A percentile compares a stretch with the other conserved stretches of the same genome.
These are phyloP conservation scores for Vireo griseus DNA, from an alignment of 2,797 vertebrate genomes.

Conservation along the genomic window DNA sequence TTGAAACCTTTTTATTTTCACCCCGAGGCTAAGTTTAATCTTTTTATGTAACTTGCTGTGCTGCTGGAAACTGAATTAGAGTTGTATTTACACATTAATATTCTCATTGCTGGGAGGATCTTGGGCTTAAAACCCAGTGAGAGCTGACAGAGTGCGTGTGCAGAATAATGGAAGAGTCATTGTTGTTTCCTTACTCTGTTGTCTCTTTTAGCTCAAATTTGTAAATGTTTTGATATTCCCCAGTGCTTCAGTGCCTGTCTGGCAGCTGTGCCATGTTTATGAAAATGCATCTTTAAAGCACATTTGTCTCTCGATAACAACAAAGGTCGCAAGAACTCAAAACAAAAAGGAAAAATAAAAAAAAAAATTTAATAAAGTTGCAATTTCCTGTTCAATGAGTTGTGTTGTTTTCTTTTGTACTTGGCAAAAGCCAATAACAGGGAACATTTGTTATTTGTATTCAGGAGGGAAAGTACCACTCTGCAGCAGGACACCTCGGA, in stretches of 20 bases:
- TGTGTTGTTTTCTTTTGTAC: conserved; percentile 6
- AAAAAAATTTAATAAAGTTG: conserved; percentile 31
- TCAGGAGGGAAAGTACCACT: conserved; percentile 19
- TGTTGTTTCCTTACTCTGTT: neutral
- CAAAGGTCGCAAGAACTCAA: conserved; percentile 1
- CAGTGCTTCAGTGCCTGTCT: neutral
- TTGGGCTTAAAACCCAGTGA: neutral
- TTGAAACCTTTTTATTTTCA: neutral
- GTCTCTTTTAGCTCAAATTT: neutral
- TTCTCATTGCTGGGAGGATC: neutral
- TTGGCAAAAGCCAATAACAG: conserved; percentile 10
- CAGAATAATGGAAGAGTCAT: neutral
- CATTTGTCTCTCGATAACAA: conserved; percentile 31
- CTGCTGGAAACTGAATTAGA: conserved; percentile 9
- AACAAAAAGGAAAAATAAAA: neutral
- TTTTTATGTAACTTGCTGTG: neutral
- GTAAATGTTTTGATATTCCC: conserved; percentile 36
- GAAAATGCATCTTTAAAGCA: conserved; percentile 33
- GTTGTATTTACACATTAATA: conserved; percentile 14
- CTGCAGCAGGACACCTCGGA: neutral
- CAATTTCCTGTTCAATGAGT: conserved; percentile 36
- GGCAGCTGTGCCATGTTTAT: conserved; percentile 43
- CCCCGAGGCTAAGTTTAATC: conserved; percentile 2
- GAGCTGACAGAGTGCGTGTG: neutral
- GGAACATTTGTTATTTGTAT: conserved; percentile 51